Evolutionary conservation across 2,113 vertebrate genomes (phyloP).

Genomic region (Cyprinodon brontotheroides): DNA sequence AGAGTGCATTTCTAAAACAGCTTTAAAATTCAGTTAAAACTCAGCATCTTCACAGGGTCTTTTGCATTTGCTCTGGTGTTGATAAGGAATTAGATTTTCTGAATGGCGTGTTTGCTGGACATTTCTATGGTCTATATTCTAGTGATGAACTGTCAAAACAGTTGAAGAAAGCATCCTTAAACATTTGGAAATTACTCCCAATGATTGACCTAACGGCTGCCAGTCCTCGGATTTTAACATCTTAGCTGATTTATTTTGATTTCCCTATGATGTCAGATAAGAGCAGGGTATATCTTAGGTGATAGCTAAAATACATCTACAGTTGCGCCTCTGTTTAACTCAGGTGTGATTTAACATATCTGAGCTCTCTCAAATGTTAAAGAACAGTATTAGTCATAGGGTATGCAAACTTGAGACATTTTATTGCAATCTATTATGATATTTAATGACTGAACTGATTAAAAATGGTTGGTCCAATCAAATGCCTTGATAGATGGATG

Average conservation of each 20-base stretch:
- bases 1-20: too few species aligned
- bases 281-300: neutral
- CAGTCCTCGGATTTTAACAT: too few species aligned
- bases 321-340: neutral
- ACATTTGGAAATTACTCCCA: too few species aligned
- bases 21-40: too few species aligned
- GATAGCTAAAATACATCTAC: neutral
- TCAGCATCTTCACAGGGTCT: too few species aligned
- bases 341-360: neutral
- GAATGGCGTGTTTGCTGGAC: too few species aligned
- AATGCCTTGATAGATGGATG: neutral
- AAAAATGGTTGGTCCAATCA: neutral
- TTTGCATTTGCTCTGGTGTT: too few species aligned
- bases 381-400: neutral
- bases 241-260: neutral
- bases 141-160: too few species aligned
- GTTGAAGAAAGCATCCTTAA: too few species aligned
- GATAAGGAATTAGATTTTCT: too few species aligned
- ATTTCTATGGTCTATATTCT: too few species aligned
- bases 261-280: neutral
- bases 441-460: neutral
- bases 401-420: neutral
- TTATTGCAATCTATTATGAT: neutral
- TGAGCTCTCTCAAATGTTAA: neutral
- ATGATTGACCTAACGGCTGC: too few species aligned